Evolutionary conservation across 1,140 invertebrate genomes (phyloP), one percentile per base, ranked within the genome.

Genomic region (Lineus longissimus): DNA sequence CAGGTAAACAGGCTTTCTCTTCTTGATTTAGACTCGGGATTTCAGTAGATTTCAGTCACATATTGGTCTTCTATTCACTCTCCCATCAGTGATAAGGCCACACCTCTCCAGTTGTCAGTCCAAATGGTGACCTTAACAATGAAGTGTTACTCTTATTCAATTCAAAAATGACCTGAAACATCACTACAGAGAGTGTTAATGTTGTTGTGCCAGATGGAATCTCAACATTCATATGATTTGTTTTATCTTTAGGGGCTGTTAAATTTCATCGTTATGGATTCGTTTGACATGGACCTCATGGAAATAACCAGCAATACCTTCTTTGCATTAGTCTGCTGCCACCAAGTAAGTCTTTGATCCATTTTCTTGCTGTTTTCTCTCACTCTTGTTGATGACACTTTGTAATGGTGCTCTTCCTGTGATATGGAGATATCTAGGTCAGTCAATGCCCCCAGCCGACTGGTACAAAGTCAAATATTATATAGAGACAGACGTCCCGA

Each of bases 251-350:
- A 88, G 87, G 65, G 86, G 56, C 73, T 91, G 45, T 85, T 91
- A 69, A 86, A 88, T 68, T 81, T 90, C 69, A 84, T 90, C 57
- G 71, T 91, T 1, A 83, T 87, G 23, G 84, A 88, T 64, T 86
- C 87, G 76, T 86, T 91, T 63, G 87, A 88, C 74, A 86, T 85
- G 29, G 87, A 90, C 66, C 73, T 88, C 7, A 77, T 89, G 31
- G 81, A 85, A 15, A 80, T 83, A 22, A 86, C 86, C n/a, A 86
- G 87, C 65, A 81, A 81, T 23, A 84, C 87, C n/a, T 76, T 91
- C 25, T 91, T 87, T 75, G 82, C 85, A 64, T 79, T 91, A 1
- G 89, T 91, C 62, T 88, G 86, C 73, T 89, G 88, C 75, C 90
- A 88, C 77, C 85, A 85, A 77, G 85, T 86, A 70, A 70, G 74